phyloP scores from a whole-genome alignment of 2,888 invertebrate species.

The Margaritifera margaritifera region DNA sequence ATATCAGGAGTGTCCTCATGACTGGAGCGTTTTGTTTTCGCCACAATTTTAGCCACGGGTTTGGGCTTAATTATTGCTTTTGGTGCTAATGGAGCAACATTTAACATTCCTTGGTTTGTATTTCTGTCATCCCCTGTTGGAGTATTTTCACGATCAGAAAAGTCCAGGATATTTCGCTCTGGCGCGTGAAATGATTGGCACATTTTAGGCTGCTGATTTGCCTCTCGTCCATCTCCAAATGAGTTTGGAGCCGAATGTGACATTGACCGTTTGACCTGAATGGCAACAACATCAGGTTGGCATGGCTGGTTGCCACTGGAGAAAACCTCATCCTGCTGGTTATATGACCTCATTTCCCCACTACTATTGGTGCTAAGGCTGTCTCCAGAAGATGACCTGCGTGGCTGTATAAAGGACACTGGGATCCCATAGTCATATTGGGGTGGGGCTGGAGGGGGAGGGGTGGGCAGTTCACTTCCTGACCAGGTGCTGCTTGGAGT shows the following conservation, averaged over 20 bases:
- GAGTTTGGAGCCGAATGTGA: constrained; percentile 44
- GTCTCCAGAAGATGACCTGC: constrained; percentile 62
- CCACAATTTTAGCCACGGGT: constrained; percentile 65
- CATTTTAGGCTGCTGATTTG: constrained; percentile 76
- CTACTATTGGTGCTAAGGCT: constrained; percentile 58
- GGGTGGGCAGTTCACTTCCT: constrained; percentile 58
- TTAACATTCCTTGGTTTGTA: constrained; percentile 21
- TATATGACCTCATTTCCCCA: constrained; percentile 34
- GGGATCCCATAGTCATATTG: constrained; percentile 45
- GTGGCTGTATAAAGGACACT: constrained; percentile 31
- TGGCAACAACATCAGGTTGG: constrained; percentile 73
- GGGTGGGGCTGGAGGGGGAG: constrained; percentile 40
- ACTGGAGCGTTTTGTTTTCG: constrained; percentile 61
- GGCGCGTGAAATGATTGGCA: constrained; percentile 74
- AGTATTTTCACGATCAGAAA: constrained; percentile 47
- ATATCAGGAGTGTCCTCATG: constrained; percentile 61
- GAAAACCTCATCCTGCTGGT: constrained; percentile 36
- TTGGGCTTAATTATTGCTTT: constrained; percentile 83
- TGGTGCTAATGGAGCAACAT: constrained; percentile 81
- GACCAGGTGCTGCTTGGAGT: constrained; percentile 47
- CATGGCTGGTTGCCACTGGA: constrained; percentile 46
- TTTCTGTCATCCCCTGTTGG: constrained; percentile 48
- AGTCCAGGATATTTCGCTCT: constrained; percentile 71
- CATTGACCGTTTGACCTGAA: constrained; percentile 66
- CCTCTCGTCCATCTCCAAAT: constrained; percentile 37